A percentile compares a stretch with the other conserved stretches of the same genome.
Evolutionary conservation across 1,140 invertebrate species (phyloP).

Genomic region (Hesperophylax magnus): DNA sequence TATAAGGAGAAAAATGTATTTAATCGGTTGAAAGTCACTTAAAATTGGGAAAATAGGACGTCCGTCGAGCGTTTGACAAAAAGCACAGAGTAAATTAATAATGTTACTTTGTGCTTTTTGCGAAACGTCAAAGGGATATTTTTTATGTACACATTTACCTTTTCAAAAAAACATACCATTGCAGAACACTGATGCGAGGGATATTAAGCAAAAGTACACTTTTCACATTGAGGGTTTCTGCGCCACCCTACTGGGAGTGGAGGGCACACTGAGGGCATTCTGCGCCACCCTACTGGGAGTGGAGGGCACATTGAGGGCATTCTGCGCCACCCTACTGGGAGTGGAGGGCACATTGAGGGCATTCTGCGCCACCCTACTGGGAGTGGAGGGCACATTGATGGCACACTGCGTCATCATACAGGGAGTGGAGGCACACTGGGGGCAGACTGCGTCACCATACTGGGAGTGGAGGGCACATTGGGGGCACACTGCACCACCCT

Average conservation of each 20-base stretch:
- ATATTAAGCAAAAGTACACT: constrained; percentile 4
- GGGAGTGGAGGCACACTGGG: neutral
- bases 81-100: neutral
- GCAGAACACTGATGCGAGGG: constrained; percentile 24
- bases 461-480: neutral
- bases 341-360: neutral
- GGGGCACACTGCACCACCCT: neutral
- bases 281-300: neutral
- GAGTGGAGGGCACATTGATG: neutral
- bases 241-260: neutral
- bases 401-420: neutral
- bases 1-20: too few species aligned
- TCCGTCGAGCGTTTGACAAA: neutral
- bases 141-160: constrained; percentile 39
- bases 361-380: neutral
- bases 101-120: neutral
- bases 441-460: neutral
- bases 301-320: constrained; percentile 5
- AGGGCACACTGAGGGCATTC: neutral
- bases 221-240: constrained; percentile 12
- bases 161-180: constrained; percentile 22
- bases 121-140: neutral
- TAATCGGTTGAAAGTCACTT: constrained; percentile 18
- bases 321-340: neutral
- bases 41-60: neutral